These are phyloP conservation scores for Leucoptera coffeella DNA, from an alignment of 2,888 invertebrate genomes.

Conservation along the genomic window DNA sequence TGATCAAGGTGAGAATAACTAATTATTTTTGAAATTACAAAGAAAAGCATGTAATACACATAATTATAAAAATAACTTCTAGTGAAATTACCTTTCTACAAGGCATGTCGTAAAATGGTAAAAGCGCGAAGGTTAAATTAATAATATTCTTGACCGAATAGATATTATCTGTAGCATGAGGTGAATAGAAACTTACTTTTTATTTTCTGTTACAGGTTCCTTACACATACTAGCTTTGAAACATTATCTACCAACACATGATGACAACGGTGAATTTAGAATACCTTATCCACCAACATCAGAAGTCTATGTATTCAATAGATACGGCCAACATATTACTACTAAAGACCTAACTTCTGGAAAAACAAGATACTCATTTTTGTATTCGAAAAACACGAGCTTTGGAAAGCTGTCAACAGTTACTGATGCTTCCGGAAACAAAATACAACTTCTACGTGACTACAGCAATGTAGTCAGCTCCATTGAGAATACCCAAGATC, in stretches of 20 bases:
- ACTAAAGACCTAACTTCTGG: constrained; percentile 94
- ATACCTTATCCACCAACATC: constrained; percentile 91
- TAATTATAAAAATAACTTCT: too few relatives aligned
- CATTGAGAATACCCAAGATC: constrained; percentile 90
- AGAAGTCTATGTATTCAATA: constrained; percentile 89
- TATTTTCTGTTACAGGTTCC: constrained; percentile 48
- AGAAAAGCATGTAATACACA: too few relatives aligned
- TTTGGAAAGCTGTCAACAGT: constrained; percentile 92
- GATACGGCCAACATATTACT: constrained; percentile 92
- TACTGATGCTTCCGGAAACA: constrained; percentile 89
- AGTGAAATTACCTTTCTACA: too few relatives aligned
- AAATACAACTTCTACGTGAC: constrained; percentile 85
- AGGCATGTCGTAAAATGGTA: too few relatives aligned
- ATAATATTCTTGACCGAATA: too few relatives aligned
- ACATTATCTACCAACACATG: constrained; percentile 81
- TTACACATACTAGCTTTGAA: constrained; percentile 78
- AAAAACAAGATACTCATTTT: constrained; percentile 88
- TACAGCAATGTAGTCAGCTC: constrained; percentile 90
- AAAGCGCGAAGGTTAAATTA: too few relatives aligned
- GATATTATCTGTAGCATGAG: too few relatives aligned
- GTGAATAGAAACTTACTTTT: too few relatives aligned
- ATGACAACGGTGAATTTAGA: constrained; percentile 85
- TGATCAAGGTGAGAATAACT: constrained; percentile 76
- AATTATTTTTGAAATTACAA: too few relatives aligned
- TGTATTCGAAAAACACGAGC: constrained; percentile 94